Evolutionary conservation across 1,140 invertebrate genomes (phyloP).

Genomic region (Diorhabda carinulata): DNA sequence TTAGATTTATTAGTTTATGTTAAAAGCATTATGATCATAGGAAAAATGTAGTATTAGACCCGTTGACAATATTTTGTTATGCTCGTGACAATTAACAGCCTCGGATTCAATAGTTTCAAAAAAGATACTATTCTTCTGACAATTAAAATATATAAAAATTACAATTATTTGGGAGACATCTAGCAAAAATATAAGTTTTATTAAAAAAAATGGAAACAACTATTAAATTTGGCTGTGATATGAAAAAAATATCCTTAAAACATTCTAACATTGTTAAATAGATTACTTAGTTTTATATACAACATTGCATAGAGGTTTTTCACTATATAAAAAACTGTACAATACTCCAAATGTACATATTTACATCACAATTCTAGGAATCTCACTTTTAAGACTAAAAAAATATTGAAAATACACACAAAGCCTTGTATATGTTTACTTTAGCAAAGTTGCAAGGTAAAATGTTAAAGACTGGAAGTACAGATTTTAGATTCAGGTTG

Average conservation of each 20-base stretch:
- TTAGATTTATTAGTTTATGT: neutral
- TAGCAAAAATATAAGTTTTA: neutral
- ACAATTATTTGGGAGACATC: neutral
- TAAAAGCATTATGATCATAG: neutral
- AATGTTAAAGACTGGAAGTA: neutral
- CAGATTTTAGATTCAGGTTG: neutral
- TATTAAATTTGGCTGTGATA: conserved; percentile 7
- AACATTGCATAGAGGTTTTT: conserved; percentile 13
- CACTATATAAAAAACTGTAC: conserved; percentile 17
- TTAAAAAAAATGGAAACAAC: conserved; percentile 1
- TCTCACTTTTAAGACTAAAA: conserved; percentile 2
- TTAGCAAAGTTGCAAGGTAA: neutral
- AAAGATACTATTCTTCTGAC: too few relatives aligned
- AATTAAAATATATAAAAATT: neutral
- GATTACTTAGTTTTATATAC: conserved; percentile 7
- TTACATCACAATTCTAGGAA: conserved; percentile 6
- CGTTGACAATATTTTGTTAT: too few relatives aligned
- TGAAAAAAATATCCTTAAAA: conserved; percentile 17
- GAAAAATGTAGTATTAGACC: neutral
- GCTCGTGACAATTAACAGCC: too few relatives aligned
- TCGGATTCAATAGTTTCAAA: too few relatives aligned
- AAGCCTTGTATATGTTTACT: neutral
- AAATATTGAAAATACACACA: neutral
- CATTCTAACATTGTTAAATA: conserved; percentile 17
- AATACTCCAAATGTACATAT: conserved; percentile 16